Evolutionary conservation across 1,140 invertebrate genomes (phyloP), one percentile per base, ranked within the genome.

Genomic region (Parasteatoda tepidariorum): DNA sequence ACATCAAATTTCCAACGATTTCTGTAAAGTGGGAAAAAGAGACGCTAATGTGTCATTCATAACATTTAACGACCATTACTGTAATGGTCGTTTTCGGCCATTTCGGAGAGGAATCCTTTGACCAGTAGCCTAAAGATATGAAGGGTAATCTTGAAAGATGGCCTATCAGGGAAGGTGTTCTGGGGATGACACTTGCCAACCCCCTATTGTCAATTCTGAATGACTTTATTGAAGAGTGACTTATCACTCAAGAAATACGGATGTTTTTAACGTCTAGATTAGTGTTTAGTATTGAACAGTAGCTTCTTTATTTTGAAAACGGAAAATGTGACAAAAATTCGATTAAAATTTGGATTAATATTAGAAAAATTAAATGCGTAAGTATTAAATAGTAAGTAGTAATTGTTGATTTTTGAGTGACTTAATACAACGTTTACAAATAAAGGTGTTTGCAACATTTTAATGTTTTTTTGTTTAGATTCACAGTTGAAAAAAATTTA

Each of bases 81-180:
- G n/a, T n/a, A n/a, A n/a, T n/a, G n/a, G n/a, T 48, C 9, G 38
- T 18, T 48, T 48, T 48, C 38, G 9, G 38, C 57, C 57, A 59
- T n/a, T 26, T 59, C n/a, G 1, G n/a, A 5, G 2, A 7, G 1
- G 7, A 59, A n/a, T 11, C 22, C 15, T 22, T 48, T 68, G 75
- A 78, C 75, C 75, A 78, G 75, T 78, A 67, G 75, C 75, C 13
- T 2, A 24, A 11, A 61, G 26, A 38, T 31, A 26, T 24, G 62
- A 78, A 78, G 22, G 62, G 34, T 15, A 61, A 41, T 28, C 22
- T 64, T 26, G 33, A 57, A 34, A 62, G 61, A 38, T 67, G 31
- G 62, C 75, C 62, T 78, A 78, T 78, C 75, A 31, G 62, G 48
- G 31, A 78, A 62, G 75, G 41, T 61, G 34, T 22, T 18, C 75